Conservation (phyloP, 2,113 vertebrate genomes). For the Chunga burmeisteri region DNA sequence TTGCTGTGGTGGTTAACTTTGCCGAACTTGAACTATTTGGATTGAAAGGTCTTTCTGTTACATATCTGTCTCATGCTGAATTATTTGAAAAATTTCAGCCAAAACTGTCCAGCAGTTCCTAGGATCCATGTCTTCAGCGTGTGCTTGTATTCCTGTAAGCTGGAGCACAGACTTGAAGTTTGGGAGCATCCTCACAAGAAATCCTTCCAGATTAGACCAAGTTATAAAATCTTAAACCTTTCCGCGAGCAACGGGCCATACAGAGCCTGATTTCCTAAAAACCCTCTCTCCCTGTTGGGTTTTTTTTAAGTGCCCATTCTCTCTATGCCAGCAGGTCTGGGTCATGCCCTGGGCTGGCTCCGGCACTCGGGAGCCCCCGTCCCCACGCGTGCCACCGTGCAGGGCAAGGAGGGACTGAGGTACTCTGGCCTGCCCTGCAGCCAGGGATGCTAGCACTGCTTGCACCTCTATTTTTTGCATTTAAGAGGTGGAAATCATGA, state of each 20-base stretch:
- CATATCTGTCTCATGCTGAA: background rate
- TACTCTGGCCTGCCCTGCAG: background rate
- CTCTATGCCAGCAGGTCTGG: background rate
- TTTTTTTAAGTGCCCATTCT: background rate
- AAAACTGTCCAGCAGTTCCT: background rate
- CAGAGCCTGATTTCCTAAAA: background rate
- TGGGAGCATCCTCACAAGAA: background rate
- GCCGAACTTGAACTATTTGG: background rate
- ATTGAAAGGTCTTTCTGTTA: background rate
- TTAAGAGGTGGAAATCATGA: background rate
- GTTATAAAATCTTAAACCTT: background rate
- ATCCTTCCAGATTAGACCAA: background rate
- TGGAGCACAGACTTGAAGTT: background rate
- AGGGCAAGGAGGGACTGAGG: background rate
- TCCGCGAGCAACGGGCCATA: background rate
- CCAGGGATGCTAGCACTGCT: background rate
- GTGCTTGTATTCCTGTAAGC: background rate
- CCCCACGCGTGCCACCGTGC: rapidly evolving
- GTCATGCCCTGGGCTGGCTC: background rate
- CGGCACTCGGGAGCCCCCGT: rapidly evolving
- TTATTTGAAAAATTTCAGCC: background rate
- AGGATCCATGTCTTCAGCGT: background rate
- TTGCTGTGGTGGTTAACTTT: background rate
- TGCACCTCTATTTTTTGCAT: background rate
- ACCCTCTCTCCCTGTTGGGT: background rate